Conservation (phyloP, 2,888 invertebrate species). For the Aspidapion aeneum region DNA sequence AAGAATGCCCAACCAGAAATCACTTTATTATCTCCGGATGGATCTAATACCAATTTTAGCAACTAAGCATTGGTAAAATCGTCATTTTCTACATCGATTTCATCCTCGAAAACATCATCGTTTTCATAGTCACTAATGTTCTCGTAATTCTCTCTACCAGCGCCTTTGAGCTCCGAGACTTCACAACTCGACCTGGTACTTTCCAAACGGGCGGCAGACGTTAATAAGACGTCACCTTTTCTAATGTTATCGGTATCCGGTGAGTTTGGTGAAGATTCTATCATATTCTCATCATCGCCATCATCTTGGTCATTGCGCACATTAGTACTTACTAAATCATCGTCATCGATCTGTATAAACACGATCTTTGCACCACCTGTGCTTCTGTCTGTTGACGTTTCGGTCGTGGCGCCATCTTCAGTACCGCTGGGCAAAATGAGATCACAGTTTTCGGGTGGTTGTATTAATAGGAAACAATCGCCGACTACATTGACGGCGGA, state of each 20-base stretch:
- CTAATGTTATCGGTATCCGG: neutral
- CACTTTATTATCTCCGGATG: too few relatives aligned
- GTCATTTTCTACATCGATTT: neutral
- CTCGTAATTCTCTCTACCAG: neutral
- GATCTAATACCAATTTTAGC: too few relatives aligned
- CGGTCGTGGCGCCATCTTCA: slow-evolving; percentile 31
- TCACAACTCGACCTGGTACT: neutral
- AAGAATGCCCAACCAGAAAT: too few relatives aligned
- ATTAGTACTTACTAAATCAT: neutral
- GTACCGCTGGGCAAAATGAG: slow-evolving; percentile 25
- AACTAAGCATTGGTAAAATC: too few relatives aligned
- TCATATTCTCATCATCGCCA: neutral
- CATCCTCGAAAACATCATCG: neutral
- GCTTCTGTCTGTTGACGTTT: slow-evolving; percentile 25
- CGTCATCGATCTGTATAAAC: slow-evolving; percentile 45
- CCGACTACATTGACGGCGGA: slow-evolving; percentile 52
- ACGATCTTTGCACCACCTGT: slow-evolving; percentile 47
- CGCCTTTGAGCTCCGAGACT: neutral
- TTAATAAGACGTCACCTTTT: neutral
- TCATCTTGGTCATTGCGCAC: neutral
- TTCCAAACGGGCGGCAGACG: neutral
- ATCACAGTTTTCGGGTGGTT: slow-evolving; percentile 47
- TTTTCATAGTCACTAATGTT: neutral
- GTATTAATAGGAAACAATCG: slow-evolving; percentile 49
- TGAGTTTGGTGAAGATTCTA: neutral